Base-by-base conservation (phyloP, 2,888 invertebrate species). In the Protodeltote pygarga region DNA sequence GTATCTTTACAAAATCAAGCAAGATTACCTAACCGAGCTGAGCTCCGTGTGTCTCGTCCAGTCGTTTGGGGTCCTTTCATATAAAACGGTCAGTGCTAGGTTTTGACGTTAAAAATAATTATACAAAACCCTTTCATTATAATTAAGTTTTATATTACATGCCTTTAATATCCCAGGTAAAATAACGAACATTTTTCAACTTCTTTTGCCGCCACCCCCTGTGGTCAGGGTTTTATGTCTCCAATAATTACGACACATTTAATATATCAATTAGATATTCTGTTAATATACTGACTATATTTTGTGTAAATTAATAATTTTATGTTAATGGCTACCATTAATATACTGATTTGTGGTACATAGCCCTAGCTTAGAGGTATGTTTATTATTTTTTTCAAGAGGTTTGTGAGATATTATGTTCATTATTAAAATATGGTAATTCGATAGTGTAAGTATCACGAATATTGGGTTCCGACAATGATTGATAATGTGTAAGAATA, bases 381-480 rank as follows among this genome's bases (percentile, higher is more conserved):
- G 33, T 40, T 21, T 28, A 38, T 39, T 33, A 19, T 3, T 10
- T 23, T n/a, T 3, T 28, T 20, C 24, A 28, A 33, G 42, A 20
- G 20, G 5, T 29, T 20, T 17, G 25, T 66, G 50, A 58, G 25
- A 64, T 64, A 58, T 33, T 8, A 24, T 31, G 20, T 6, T 39
- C 35, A 34, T 52, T 66, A 49, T 58, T 24, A 49, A n/a, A 41
- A 57, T 52, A 59, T 59, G 50, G 40, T 41, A 57, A 57, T 46
- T 29, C 9, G 8, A 49, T 44, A n/a, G 37, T 41, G 44, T 45
- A 25, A 32, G 27, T 54, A 33, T 47, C 16, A 23, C 17, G 8
- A 5, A 10, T 20, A 20, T 20, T n/a, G n/a, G 4, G 3, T 20
- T 8, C 0, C 4, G 8, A 1, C 11, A n/a, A 9, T 45, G 34